These are phyloP conservation scores for Helleia helle DNA, from an alignment of 2,888 invertebrate species.

Conservation along the genomic window DNA sequence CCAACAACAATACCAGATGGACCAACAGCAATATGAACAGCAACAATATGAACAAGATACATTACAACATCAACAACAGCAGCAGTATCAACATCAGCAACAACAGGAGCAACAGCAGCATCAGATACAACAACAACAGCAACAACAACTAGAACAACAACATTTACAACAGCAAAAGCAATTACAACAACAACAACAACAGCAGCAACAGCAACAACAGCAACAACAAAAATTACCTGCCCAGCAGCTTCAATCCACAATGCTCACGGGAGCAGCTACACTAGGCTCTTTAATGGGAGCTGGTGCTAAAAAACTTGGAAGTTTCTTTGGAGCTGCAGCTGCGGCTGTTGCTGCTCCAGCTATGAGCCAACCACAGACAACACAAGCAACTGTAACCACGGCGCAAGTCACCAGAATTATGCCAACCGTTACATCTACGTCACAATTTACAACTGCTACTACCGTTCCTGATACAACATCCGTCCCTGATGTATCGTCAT, in stretches of 20 bases:
- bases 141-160: slow-evolving; percentile 28
- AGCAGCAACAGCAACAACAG: slow-evolving; percentile 42
- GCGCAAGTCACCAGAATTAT: slow-evolving; percentile 9
- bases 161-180: slow-evolving; percentile 28
- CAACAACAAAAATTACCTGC: slow-evolving; percentile 48
- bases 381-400: slow-evolving; percentile 10
- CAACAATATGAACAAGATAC: slow-evolving; percentile 29
- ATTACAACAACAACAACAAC: slow-evolving; percentile 33
- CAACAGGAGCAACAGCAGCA: slow-evolving; percentile 31
- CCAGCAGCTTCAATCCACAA: slow-evolving; percentile 55
- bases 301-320: slow-evolving; percentile 65
- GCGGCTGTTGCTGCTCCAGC: slow-evolving; percentile 55
- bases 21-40: slow-evolving; percentile 25
- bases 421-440: slow-evolving; percentile 8
- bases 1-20: slow-evolving; percentile 25
- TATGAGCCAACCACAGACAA: slow-evolving; percentile 33
- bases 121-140: slow-evolving; percentile 29
- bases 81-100: slow-evolving; percentile 29
- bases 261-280: slow-evolving; percentile 61
- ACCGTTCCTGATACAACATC: slow-evolving; percentile 47
- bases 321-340: slow-evolving; percentile 65
- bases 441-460: slow-evolving; percentile 44
- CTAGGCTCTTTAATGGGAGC: slow-evolving; percentile 67
- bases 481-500: slow-evolving; percentile 53
- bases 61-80: slow-evolving; percentile 23